A percentile compares a stretch with the other conserved stretches of the same genome.
Conservation (phyloP, 2,888 invertebrate genomes). For the Cantharis flavilabris region DNA sequence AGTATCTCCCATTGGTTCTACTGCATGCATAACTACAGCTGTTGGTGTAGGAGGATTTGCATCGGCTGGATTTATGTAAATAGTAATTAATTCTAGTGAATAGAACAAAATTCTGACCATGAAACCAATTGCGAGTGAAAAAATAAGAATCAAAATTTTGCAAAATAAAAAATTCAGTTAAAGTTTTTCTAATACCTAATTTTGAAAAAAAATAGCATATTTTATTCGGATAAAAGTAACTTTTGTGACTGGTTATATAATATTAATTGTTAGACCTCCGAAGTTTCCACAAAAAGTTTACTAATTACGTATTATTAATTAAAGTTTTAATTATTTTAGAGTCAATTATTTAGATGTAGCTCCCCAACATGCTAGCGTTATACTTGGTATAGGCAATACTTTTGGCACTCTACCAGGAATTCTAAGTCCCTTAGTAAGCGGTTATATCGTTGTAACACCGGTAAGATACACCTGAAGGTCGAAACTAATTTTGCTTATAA, state of each 20-base stretch:
- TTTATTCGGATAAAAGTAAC: too few species aligned
- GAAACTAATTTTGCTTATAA: not conserved
- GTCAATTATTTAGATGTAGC: slow-evolving; percentile 89
- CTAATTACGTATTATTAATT: not conserved
- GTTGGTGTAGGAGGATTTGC: slow-evolving; percentile 91
- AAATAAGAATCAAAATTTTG: too few species aligned
- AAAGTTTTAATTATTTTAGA: slow-evolving; percentile 53
- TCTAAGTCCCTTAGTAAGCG: slow-evolving; percentile 83
- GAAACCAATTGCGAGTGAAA: too few species aligned
- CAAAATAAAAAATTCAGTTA: too few species aligned
- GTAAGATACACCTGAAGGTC: slow-evolving; percentile 44
- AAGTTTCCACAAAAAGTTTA: too few species aligned
- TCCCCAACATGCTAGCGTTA: slow-evolving; percentile 86
- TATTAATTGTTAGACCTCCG: too few species aligned
- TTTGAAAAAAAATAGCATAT: too few species aligned
- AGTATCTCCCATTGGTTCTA: slow-evolving; percentile 67
- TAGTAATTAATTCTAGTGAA: not conserved
- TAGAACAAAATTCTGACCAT: too few species aligned
- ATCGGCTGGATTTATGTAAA: slow-evolving; percentile 86
- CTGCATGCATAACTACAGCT: slow-evolving; percentile 84
- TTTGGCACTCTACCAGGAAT: slow-evolving; percentile 91
- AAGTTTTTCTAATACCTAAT: too few species aligned
- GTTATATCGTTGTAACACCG: slow-evolving; percentile 74
- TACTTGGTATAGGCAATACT: slow-evolving; percentile 92
- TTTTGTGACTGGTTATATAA: too few species aligned